Evolutionary conservation across 2,888 invertebrate species (phyloP).

Genomic region (Tetragonisca angustula): DNA sequence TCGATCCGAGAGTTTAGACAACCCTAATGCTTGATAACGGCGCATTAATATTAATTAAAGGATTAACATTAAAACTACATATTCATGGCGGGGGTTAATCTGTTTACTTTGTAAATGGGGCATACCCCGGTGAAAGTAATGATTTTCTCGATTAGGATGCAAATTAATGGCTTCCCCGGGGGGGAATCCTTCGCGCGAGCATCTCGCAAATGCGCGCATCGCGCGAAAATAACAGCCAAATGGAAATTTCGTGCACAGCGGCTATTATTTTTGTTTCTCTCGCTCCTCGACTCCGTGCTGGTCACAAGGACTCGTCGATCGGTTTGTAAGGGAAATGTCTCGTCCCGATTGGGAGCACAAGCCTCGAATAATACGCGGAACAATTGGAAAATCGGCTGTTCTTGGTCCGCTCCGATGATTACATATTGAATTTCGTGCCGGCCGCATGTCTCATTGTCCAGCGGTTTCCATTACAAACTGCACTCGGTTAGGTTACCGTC

Average conservation of each 20-base stretch:
- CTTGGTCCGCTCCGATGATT: constrained; percentile 2
- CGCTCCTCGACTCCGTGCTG: neutral
- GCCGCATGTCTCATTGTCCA: constrained; percentile 7
- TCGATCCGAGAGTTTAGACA: constrained; percentile 13
- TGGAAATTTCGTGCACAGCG: constrained; percentile 3
- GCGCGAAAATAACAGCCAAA: constrained; percentile 2
- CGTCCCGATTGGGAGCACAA: neutral
- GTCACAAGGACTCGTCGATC: neutral
- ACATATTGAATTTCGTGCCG: constrained; percentile 13
- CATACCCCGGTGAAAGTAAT: constrained; percentile 48
- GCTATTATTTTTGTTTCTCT: neutral
- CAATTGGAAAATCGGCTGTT: neutral
- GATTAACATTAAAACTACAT: constrained; percentile 51
- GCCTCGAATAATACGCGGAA: neutral
- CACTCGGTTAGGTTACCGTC: constrained; percentile 27
- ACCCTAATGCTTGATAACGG: constrained; percentile 40
- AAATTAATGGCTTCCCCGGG: constrained; percentile 47
- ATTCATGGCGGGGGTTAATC: constrained; percentile 43
- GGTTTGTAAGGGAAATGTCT: neutral
- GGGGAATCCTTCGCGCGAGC: constrained; percentile 31
- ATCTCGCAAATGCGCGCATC: constrained; percentile 24
- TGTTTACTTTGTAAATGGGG: constrained; percentile 55
- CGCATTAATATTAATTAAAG: constrained; percentile 54
- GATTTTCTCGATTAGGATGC: constrained; percentile 58
- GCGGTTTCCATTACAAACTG: constrained; percentile 36